Evolutionary conservation across 2,113 vertebrate species (phyloP), one percentile per base, ranked within the genome.

Genomic region (Leiothrix lutea): DNA sequence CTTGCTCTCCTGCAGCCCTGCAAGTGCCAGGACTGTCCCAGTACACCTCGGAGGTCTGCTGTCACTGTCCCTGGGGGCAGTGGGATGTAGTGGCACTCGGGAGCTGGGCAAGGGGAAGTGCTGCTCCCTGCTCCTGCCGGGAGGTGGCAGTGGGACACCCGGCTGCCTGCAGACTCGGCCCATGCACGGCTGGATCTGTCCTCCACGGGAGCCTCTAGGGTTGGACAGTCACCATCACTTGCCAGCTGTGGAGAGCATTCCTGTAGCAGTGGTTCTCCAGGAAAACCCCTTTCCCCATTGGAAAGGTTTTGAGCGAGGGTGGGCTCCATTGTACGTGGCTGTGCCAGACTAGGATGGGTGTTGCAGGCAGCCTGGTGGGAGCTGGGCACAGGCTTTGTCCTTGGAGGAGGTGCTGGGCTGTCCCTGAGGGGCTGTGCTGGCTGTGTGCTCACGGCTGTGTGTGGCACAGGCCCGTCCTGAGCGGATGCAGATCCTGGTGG

Each of bases 401-500:
- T 66, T 69, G 62, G 13, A 45, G 58, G 29, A 70, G 70, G 31
- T 24, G 12, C 36, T 82, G 64, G 56, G 15, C 47, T 57, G 11
- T 72, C 80, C 3, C 10, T 47, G 78, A 40, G 69, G 66, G 58
- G 26, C 78, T 2, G 4, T 54, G 33, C 45, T 57, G 31, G 22
- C 2, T 33, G 15, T 58, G 42, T 58, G 58, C 64, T 69, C 12
- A 0, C 45, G 70, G 44, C 45, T 88, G 9, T 78, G 24, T 83
- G 40, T 36, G 61, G 33, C 61, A 14, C 97, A 99, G 99, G 98
- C 91, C 65, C 97, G 96, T 25, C 99, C 99, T 3, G 44, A 97
- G 50, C 89, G 97, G 53, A 94, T 99, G 26, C 99, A 99, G 97
- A 98, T 99, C 86, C 97, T 99, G 3, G 47, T 99, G n/a, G 99